A percentile compares a stretch with the other conserved stretches of the same genome.
Conservation (phyloP, 2,113 vertebrate species). For the Daboia siamensis region DNA sequence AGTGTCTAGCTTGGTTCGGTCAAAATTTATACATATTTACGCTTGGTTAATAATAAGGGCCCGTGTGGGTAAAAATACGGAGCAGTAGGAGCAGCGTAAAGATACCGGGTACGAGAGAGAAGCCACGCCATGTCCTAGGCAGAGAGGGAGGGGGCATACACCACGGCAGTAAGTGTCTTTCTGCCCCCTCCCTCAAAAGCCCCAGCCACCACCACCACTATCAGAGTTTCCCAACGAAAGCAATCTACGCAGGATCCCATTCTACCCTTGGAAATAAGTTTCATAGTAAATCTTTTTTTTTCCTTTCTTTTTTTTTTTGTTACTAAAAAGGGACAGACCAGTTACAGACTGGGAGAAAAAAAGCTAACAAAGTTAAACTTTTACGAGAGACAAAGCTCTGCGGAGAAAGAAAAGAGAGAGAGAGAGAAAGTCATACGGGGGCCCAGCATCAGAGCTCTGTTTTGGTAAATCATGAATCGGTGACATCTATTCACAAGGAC, state of each 20-base stretch:
- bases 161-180: slow-evolving; percentile 54
- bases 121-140: slow-evolving; percentile 52
- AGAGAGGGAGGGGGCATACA: slow-evolving; percentile 48
- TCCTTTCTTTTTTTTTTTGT: slow-evolving; percentile 1
- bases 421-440: slow-evolving; percentile 67
- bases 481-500: slow-evolving; percentile 77
- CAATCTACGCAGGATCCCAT: slow-evolving; percentile 50
- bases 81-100: slow-evolving; percentile 39
- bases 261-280: slow-evolving; percentile 58
- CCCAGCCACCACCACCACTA: slow-evolving; percentile 23
- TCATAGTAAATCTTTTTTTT: slow-evolving; percentile 67
- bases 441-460: slow-evolving; percentile 76
- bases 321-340: slow-evolving; percentile 66
- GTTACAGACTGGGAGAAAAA: slow-evolving; percentile 61
- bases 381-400: slow-evolving; percentile 70
- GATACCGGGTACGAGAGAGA: slow-evolving; percentile 62
- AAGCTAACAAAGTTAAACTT: slow-evolving; percentile 71
- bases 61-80: slow-evolving; percentile 66
- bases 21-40: slow-evolving; percentile 97
- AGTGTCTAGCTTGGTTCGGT: slow-evolving; percentile 88
- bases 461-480: slow-evolving; percentile 66
- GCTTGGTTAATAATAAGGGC: slow-evolving; percentile 73
- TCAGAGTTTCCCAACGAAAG: slow-evolving; percentile 30
- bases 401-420: neutral
- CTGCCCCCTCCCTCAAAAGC: neutral